Conservation (phyloP, 2,113 vertebrate genomes). For the Cavia porcellus region DNA sequence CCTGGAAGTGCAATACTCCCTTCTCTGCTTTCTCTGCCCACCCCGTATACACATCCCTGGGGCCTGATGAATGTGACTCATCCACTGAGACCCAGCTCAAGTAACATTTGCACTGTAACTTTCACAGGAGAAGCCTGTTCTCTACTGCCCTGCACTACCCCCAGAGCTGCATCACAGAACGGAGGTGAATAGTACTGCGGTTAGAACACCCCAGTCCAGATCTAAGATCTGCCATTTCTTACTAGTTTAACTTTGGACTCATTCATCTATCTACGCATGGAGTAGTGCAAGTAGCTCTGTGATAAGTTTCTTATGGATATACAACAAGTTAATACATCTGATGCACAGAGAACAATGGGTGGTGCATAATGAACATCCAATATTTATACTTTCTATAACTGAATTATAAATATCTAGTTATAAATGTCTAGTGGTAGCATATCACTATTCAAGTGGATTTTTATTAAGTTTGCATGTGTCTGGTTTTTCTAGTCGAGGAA, state of each 20-base stretch:
- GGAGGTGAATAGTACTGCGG: not conserved
- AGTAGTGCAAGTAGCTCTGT: not conserved
- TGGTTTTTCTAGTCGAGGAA: not conserved
- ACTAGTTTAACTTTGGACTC: not conserved
- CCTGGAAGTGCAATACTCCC: not conserved
- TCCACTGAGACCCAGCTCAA: not conserved
- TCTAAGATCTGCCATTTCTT: not conserved
- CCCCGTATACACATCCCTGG: not conserved
- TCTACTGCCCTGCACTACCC: not conserved
- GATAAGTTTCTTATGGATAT: not conserved
- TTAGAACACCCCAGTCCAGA: not conserved
- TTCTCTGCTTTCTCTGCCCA: not conserved
- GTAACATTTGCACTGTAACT: not conserved
- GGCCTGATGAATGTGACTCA: not conserved
- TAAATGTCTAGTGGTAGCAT: not conserved
- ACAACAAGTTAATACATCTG: not conserved
- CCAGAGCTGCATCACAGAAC: not conserved
- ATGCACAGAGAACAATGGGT: not conserved
- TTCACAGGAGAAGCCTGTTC: not conserved
- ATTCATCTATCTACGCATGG: not conserved
- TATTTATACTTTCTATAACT: constrained; percentile 3
- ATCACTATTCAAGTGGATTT: not conserved
- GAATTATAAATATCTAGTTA: not conserved
- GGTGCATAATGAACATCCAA: not conserved
- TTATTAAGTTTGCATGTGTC: not conserved